Base-by-base conservation (phyloP, 1,140 invertebrate species). In the Eubasilissa regina region DNA sequence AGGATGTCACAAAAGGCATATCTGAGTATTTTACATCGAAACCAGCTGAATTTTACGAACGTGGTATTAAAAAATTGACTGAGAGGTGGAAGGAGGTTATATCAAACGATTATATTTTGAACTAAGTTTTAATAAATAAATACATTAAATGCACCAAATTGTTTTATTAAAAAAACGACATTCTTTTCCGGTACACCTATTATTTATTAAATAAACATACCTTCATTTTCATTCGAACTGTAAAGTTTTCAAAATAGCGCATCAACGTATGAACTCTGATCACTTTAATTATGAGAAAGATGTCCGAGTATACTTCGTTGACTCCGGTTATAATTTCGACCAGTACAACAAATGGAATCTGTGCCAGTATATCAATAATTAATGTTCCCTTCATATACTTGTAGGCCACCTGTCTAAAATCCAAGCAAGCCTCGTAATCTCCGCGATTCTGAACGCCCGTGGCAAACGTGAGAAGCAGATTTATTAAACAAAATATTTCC, bases 331-430 rank as follows among this genome's bases (percentile, higher is more conserved):
- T 64, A 3, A 51, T 43, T 10, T 21, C 25, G 15, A 17, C 0
- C 4, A 78, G 48, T 9, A 35, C 15, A 21, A 73, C 51, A 11
- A 44, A 47, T 15, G 77, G 77, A n/a, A 78, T 11, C 7, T 13
- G 58, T 0, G 66, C 17, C 15, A 62, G 11, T 10, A 78, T 19
- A 53, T 78, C 77, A 10, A 78, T 0, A 3, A 73, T 13, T 11
- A 78, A 62, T 17, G 64, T 15, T 62, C 58, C 25, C 60, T 73
- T 78, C 51, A 72, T 19, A 58, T 78, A 78, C 25, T 60, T 72
- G 8, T 3, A n/a, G n/a, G 55, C 51, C 15, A 78, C 44, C 45
- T 9, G 56, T 17, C 35, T 21, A 35, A 43, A 43, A 43, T 78
- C 55, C 17, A 78, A 13, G 43, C 53, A 60, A 21, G 77, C 77